Percentiles rank a stretch among this genome's conserved stretches.
Conservation (phyloP, 2,113 vertebrate species). For the Equus quagga region DNA sequence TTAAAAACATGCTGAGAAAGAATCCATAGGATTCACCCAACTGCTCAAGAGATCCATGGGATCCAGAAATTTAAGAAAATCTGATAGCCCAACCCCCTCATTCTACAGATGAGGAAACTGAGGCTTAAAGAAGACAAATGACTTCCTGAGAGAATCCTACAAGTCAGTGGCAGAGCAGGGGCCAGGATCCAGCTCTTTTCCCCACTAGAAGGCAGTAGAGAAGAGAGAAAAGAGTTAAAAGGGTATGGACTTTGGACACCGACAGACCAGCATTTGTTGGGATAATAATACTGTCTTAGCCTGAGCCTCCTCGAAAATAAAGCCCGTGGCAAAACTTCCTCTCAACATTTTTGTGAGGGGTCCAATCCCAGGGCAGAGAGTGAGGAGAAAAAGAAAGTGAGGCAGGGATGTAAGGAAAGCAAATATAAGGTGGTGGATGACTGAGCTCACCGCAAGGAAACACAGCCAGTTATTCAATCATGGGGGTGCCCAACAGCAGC, state of each 20-base stretch:
- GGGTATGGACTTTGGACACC: background rate
- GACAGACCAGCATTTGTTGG: background rate
- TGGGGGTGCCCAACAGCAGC: background rate
- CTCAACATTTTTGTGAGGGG: background rate
- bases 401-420: background rate
- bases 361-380: background rate
- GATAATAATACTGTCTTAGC: background rate
- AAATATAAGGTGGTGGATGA: background rate
- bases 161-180: background rate
- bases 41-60: background rate
- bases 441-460: background rate
- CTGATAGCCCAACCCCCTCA: background rate
- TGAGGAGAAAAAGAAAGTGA: background rate
- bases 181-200: background rate
- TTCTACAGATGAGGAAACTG: background rate
- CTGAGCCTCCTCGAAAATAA: background rate
- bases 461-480: background rate
- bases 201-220: background rate
- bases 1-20: conserved; percentile 15
- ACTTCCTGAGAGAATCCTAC: background rate
- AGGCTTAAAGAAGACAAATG: background rate
- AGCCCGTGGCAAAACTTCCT: background rate
- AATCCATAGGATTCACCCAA: background rate
- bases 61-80: background rate
- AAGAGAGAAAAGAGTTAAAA: background rate